A percentile compares a stretch with the other conserved stretches of the same genome.
Conservation (phyloP, 2,113 vertebrate species). For the Pyrgilauda ruficollis region DNA sequence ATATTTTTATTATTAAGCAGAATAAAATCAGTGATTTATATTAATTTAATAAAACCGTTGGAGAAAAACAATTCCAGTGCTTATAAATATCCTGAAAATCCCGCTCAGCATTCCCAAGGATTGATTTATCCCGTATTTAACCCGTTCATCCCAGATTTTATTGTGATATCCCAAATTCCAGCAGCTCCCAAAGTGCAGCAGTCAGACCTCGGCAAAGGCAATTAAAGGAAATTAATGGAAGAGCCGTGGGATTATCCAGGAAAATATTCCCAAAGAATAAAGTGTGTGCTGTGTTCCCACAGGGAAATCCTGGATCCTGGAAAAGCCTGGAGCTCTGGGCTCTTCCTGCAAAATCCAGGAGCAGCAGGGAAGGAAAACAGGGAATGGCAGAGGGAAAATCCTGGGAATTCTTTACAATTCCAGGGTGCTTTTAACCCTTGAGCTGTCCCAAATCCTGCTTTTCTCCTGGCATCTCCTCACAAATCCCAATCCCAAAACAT, state of each 20-base stretch:
- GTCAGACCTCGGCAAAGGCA: not conserved
- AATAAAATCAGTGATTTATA: not conserved
- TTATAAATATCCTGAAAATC: not conserved
- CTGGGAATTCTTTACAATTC: not conserved
- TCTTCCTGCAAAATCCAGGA: not conserved
- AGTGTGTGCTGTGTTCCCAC: accelerated
- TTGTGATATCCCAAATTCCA: not conserved
- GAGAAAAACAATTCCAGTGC: constrained; percentile 7
- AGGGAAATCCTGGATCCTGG: not conserved
- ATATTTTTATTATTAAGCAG: not conserved
- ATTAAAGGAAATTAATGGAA: not conserved
- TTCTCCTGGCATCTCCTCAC: accelerated
- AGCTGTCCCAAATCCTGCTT: not conserved
- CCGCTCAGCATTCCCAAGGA: not conserved
- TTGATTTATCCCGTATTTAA: not conserved
- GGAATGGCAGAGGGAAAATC: not conserved
- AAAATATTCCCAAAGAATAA: not conserved
- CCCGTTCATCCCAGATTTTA: not conserved
- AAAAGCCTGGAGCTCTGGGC: not conserved
- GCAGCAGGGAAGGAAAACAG: not conserved
- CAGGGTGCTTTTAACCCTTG: accelerated
- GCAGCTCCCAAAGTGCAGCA: not conserved
- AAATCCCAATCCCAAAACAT: not conserved
- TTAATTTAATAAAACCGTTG: not conserved
- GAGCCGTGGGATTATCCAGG: not conserved